Base-by-base conservation (phyloP, 2,113 vertebrate species). In the Phrynosoma platyrhinos region DNA sequence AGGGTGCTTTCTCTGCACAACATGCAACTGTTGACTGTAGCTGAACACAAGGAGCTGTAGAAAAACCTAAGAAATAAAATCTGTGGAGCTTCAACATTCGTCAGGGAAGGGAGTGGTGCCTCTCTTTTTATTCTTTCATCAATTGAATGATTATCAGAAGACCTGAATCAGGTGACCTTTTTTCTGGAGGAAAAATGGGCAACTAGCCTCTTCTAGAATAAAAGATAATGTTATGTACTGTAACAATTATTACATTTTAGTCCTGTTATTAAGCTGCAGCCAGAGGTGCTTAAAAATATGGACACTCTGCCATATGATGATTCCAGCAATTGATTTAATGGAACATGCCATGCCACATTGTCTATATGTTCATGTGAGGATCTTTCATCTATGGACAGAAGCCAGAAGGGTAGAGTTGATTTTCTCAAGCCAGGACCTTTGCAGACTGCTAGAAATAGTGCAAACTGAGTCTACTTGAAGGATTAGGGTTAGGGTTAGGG, bases 21-120 rank as follows among this genome's bases (percentile, higher is more conserved):
- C 84, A 64, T n/a, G 55, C 23, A 55, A 76, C 32, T 75, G 71
- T 76, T 62, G 32, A 85, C 32, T 85, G 72, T 72, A 76, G 36
- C 83, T 76, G 32, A 75, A 58, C 58, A 32, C 5, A 32, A 23
- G 72, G 40, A 62, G 71, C 53, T 64, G 7, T 23, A 75, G 23
- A 23, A 36, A 64, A 62, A 30, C 13, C 18, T 76, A 40, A 53
- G 36, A 84, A 75, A 84, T 84, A 30, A 72, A 75, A 53, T 52
- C 20, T 14, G 36, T 62, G 53, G 52, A 30, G 71, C 23, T 75
- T n/a, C n/a, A 85, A 36, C 40, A 62, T 62, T 14, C 13, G 25
- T 21, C 25, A 53, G 75, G 58, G 12, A 12, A 23, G 23, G 32
- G 71, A 40, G 30, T 10, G 12, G 13, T 12, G 53, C 21, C 18